Evolutionary conservation across 2,797 vertebrate species (phyloP).

Genomic region (Meriones psammophilus): DNA sequence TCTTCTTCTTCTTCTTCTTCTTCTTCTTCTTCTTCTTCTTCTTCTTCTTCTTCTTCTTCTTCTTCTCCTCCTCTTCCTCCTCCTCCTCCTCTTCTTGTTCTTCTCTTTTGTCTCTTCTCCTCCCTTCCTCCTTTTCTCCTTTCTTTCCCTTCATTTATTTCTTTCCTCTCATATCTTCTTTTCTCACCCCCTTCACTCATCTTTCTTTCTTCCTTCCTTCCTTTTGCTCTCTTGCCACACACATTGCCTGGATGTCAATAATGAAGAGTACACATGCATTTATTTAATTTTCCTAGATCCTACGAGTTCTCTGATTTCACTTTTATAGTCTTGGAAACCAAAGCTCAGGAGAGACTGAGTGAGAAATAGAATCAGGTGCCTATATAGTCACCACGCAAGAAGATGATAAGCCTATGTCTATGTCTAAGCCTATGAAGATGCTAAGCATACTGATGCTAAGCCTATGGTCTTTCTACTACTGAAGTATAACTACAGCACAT

Average conservation of each 20-base stretch:
- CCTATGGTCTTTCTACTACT: not conserved
- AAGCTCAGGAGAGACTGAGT: not conserved
- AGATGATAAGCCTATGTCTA: accelerated
- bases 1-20: accelerated
- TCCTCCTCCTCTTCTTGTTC: too few species aligned
- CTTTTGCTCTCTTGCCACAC: not conserved
- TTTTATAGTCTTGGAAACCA: not conserved
- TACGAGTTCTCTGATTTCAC: not conserved
- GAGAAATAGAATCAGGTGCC: not conserved
- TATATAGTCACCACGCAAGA: too few species aligned
- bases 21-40: accelerated
- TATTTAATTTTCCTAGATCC: not conserved
- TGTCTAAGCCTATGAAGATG: too few species aligned
- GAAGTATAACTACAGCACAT: not conserved
- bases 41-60: too few species aligned
- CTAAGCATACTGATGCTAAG: too few species aligned
- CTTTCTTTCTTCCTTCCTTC: accelerated
- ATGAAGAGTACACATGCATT: not conserved
- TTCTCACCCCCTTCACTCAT: accelerated
- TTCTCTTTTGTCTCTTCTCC: accelerated
- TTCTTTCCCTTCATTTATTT: accelerated
- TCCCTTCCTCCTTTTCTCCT: accelerated
- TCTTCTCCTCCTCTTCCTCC: not conserved
- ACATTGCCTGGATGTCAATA: not conserved
- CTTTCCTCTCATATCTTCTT: accelerated